Conservation (phyloP, 2,888 invertebrate genomes). For the Anodontia alba region DNA sequence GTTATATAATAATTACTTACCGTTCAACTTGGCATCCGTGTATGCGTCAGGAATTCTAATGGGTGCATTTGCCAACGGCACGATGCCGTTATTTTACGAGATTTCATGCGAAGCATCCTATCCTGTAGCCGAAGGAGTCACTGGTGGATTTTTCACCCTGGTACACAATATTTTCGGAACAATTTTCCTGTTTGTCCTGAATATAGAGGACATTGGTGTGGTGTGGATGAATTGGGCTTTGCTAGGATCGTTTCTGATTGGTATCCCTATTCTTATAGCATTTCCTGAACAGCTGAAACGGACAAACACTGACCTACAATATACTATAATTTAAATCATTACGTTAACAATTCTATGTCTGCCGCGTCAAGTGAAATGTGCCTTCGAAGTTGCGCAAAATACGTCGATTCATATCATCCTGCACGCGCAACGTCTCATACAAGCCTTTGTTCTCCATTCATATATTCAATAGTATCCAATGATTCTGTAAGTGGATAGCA, state of each 20-base stretch:
- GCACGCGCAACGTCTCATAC: no score
- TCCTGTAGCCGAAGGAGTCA: conserved; percentile 50
- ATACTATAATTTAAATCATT: no score
- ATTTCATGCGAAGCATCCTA: conserved; percentile 44
- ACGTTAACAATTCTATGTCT: no score
- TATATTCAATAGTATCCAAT: no score
- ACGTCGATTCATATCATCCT: no score
- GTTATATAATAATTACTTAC: conserved; percentile 22
- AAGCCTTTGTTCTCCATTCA: no score
- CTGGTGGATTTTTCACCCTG: conserved; percentile 42
- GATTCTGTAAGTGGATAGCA: no score
- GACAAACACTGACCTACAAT: conserved; percentile 34
- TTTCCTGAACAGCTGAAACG: conserved; percentile 49
- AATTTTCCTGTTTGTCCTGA: conserved; percentile 34
- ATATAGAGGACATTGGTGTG: conserved; percentile 35
- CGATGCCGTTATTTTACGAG: conserved; percentile 48
- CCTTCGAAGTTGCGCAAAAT: no score
- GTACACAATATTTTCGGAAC: conserved; percentile 20
- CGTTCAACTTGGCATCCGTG: conserved; percentile 27
- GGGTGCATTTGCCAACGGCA: conserved; percentile 47
- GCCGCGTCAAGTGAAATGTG: no score
- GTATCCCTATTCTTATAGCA: conserved; percentile 32
- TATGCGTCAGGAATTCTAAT: conserved; percentile 46
- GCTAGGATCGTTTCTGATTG: conserved; percentile 28
- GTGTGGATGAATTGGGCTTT: conserved; percentile 54